Evolutionary conservation across 2,797 vertebrate species (phyloP), one percentile per base, ranked within the genome.

Genomic region (Salmo trutta): DNA sequence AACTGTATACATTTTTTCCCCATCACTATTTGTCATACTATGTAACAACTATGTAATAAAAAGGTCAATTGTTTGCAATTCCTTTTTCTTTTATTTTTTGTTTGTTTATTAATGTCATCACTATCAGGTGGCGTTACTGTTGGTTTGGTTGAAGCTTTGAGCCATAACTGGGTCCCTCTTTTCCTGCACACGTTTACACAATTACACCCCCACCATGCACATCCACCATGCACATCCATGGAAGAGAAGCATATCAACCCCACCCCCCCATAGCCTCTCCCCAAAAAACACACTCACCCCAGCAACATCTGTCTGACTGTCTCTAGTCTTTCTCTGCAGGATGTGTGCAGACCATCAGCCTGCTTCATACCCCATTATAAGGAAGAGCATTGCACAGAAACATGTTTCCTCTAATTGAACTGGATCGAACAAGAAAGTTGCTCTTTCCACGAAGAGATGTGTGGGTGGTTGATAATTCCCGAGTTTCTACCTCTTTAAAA

Each of bases 401-500:
- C 72, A 59, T 75, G 76, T 77, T 76, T 16, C 54, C 68, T 73
- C 64, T 81, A 78, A 80, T 77, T 76, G 68, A 59, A 82, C 75
- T 27, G 29, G 76, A 83, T 77, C 52, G 75, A 79, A 87, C 75
- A 76, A 75, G 72, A 77, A 53, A 74, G 68, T 59, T 27, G 71
- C 59, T 29, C 67, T 67, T 19, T 74, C 66, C 41, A 51, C 4
- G 67, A 70, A 65, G 59, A 77, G 24, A 70, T 52, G 21, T 64
- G 66, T 36, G 52, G 53, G 52, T 15, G n/a, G 70, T 73, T 19
- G 53, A 73, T 73, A 79, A 87, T 78, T 86, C 75, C 81, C 82
- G 81, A 84, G 76, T 82, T 88, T 83, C 89, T 73, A 53, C 84
- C 84, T 84, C 84, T 89, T 90, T 89, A 88, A 92, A 47, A 41